A percentile compares a stretch with the other conserved stretches of the same genome.
Evolutionary conservation across 2,113 vertebrate species (phyloP).

Genomic region (Poeciliopsis prolifica): DNA sequence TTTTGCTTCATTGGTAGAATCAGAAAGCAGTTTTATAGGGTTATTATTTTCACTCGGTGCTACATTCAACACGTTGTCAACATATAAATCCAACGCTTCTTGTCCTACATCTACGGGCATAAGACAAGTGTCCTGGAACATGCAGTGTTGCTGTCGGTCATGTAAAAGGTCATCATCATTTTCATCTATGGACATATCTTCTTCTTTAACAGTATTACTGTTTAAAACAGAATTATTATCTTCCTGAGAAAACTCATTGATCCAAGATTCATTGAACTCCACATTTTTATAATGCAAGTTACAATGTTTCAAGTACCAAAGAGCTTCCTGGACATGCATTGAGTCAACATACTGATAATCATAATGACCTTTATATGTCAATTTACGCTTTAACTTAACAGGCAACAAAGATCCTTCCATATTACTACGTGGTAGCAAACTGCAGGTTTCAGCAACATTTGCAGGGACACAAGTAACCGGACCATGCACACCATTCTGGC

Average conservation of each 20-base stretch:
- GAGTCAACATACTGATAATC: not conserved
- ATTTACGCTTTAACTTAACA: not conserved
- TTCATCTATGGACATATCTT: no score
- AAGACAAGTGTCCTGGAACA: not conserved
- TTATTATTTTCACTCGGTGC: no score
- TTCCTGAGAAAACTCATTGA: not conserved
- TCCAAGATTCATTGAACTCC: not conserved
- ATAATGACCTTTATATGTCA: constrained; percentile 5
- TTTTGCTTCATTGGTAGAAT: constrained; percentile 1
- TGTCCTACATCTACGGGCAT: not conserved
- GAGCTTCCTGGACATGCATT: not conserved
- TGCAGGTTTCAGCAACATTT: not conserved
- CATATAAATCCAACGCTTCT: not conserved
- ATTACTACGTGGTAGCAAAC: not conserved
- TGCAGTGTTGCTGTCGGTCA: not conserved
- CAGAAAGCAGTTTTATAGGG: no score
- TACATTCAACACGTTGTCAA: no score
- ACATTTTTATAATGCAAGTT: not conserved
- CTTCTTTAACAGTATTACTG: no score
- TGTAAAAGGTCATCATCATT: not conserved
- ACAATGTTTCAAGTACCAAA: not conserved
- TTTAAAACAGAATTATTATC: not conserved
- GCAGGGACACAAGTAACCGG: not conserved
- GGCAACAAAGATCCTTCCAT: not conserved
- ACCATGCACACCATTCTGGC: not conserved